Evolutionary conservation across 2,888 invertebrate genomes (phyloP), one percentile per base, ranked within the genome.

Genomic region (Chrysolina americana): DNA sequence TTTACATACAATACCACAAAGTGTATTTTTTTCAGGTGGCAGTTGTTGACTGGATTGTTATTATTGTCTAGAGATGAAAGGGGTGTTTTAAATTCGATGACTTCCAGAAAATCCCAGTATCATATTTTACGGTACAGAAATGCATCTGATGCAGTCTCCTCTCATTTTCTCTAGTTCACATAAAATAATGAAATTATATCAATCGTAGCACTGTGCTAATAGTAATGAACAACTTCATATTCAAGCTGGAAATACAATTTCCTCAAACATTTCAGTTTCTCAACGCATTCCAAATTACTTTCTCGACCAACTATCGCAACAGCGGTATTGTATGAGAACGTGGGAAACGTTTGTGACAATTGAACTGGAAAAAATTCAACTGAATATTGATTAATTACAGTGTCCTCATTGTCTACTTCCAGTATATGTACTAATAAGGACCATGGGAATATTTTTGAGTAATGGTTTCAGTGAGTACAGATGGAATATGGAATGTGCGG

Each of bases 321-420:
- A 59, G 17, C 19, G 41, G 44, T 48, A 2, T 48, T 48, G 23
- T 65, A 48, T 48, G 23, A 19, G 48, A 65, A 65, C 65, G 65
- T 65, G 65, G 48, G 65, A 65, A 65, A 41, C 5, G 11, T 23
- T 15, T 13, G 28, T 28, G 65, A 65, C 47, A 65, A 65, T 65
- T 21, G 53, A 21, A 64, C 47, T n/a, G 15, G 47, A 47, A 65
- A 48, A 65, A 65, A 48, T 28, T 2, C 2, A 48, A 65, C 21
- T 19, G 65, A 65, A 65, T 65, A 47, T 41, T 65, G 47, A 65
- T 65, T 48, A 65, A 65, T 65, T 65, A 48, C 47, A 15, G 23
- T 65, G 65, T 48, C 21, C 65, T 48, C 48, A 23, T 48, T 65
- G 47, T 13, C 65, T 44, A 65, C 65, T 65, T 65, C 47, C 65